Conservation (phyloP, 1,140 invertebrate genomes). For the Cheumatopsyche charites region DNA sequence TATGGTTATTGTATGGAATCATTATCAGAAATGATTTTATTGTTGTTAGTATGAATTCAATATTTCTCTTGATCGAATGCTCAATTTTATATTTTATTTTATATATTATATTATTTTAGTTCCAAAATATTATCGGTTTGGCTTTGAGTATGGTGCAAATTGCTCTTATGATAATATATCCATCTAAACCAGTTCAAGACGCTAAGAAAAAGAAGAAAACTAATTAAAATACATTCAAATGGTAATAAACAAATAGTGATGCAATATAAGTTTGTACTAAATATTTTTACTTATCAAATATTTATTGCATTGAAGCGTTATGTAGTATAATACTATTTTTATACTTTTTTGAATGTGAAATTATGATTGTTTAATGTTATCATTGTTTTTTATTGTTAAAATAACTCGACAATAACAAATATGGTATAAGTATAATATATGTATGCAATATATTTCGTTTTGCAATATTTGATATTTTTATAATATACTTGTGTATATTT, state of each 20-base stretch:
- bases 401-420: too few species aligned
- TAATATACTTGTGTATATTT: too few species aligned
- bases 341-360: too few species aligned
- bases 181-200: slow-evolving; percentile 59
- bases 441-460: too few species aligned
- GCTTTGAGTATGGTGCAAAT: slow-evolving; percentile 66
- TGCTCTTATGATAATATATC: slow-evolving; percentile 70
- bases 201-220: slow-evolving; percentile 45
- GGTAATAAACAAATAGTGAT: not conserved
- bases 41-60: slow-evolving; percentile 68
- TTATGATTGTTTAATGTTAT: too few species aligned
- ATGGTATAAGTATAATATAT: too few species aligned
- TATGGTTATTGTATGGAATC: slow-evolving; percentile 83
- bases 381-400: too few species aligned
- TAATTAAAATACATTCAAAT: slow-evolving; percentile 34
- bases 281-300: too few species aligned
- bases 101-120: slow-evolving; percentile 55
- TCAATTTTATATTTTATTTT: not conserved
- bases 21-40: slow-evolving; percentile 78
- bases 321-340: too few species aligned
- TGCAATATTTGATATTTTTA: too few species aligned
- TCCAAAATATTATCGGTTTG: slow-evolving; percentile 73
- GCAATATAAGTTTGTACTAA: too few species aligned
- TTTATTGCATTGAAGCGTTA: too few species aligned
- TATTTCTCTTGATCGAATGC: not conserved